Base-by-base conservation (phyloP, 37 sponge, comb jelly and placozoan genomes). In the Bolinopsis microptera region DNA sequence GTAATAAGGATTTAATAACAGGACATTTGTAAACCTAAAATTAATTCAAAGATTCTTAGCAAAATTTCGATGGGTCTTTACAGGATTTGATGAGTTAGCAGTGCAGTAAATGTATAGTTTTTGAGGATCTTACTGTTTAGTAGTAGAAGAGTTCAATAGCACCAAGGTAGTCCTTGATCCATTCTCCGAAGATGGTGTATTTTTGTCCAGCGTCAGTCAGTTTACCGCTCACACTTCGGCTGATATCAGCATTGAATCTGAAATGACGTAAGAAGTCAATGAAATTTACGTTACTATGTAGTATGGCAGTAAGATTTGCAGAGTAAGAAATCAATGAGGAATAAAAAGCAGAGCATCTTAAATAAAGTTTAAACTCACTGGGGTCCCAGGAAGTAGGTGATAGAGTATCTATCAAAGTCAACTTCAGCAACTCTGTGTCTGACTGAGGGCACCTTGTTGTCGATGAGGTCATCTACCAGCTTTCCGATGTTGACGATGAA, bases 81-180 rank as follows among this genome's bases (percentile, higher is more conserved):
- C n/a, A n/a, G n/a, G n/a, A n/a, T n/a, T n/a, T n/a, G n/a, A n/a
- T n/a, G n/a, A n/a, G n/a, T 48, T 48, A 48, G 61, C 61, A 48
- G n/a, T n/a, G n/a, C n/a, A n/a, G n/a, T n/a, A n/a, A n/a, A n/a
- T n/a, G n/a, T n/a, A n/a, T n/a, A n/a, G n/a, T n/a, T n/a, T n/a
- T n/a, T n/a, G n/a, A n/a, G n/a, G n/a, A n/a, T 13, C 61, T 48
- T 48, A 48, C 61, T 13, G 61, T 32, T 77, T 32, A 77, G 80
- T 77, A 77, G 35, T 77, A 77, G 80, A 77, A 77, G 36, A 77
- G 80, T 36, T 77, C 80, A 36, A 77, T 77, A 32, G 80, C 80
- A 33, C 80, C 80, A 9, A 77, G 80, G 80, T 77, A 77, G 35
- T 77, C 80, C 80, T 77, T 77, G 80, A 77, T 77, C 80, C 80